Evolutionary conservation across 2,113 vertebrate genomes (phyloP).

Genomic region (Indri indri): DNA sequence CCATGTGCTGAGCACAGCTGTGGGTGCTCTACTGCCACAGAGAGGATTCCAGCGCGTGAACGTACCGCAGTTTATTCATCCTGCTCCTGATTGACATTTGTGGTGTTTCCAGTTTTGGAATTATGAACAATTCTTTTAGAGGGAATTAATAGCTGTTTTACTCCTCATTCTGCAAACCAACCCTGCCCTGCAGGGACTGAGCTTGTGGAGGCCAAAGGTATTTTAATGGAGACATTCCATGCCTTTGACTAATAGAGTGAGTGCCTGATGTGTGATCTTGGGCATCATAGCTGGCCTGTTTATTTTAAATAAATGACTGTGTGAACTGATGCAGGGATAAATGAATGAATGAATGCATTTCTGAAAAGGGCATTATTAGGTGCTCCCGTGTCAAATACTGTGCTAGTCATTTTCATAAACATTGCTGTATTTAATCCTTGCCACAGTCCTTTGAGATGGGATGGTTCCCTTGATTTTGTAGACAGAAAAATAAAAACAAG

Average conservation of each 20-base stretch:
- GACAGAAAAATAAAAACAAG: not conserved
- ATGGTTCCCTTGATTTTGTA: not conserved
- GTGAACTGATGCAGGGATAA: not conserved
- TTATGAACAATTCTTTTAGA: not conserved
- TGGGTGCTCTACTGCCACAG: fast-evolving
- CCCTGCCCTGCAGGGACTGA: not conserved
- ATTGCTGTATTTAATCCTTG: not conserved
- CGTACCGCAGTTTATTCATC: fast-evolving
- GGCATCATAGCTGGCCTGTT: not conserved
- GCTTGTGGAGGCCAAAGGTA: not conserved
- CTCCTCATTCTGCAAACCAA: not conserved
- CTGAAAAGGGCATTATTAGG: not conserved
- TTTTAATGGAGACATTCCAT: not conserved
- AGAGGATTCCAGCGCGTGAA: fast-evolving
- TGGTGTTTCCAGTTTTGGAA: not conserved
- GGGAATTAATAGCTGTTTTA: not conserved
- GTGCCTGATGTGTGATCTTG: not conserved
- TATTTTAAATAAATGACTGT: not conserved
- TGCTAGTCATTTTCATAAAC: not conserved
- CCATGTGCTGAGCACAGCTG: fast-evolving
- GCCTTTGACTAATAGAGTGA: not conserved
- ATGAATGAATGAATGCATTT: not conserved
- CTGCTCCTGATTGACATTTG: fast-evolving
- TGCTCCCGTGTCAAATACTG: not conserved
- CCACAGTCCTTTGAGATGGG: not conserved